Evolutionary conservation across 2,797 vertebrate species (phyloP), one percentile per base, ranked within the genome.

Genomic region (Coranthus polyacanthus): DNA sequence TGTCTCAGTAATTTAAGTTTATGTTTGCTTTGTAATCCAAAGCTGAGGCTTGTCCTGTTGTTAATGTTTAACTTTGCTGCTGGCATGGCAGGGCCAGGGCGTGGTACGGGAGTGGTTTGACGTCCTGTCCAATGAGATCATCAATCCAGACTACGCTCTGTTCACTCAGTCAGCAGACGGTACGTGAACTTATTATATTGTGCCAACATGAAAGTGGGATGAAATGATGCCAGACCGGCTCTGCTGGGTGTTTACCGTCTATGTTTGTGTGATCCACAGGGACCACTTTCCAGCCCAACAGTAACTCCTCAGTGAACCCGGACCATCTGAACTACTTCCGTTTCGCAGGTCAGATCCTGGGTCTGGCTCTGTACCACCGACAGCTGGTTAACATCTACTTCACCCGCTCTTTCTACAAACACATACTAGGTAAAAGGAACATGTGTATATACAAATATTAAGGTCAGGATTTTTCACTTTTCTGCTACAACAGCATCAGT

Each of bases 31-130:
- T n/a, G n/a, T n/a, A n/a, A n/a, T n/a, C n/a, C n/a, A n/a, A n/a
- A 4, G 8, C 26, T 29, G 6, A 47, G 17, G 29, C 8, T 1
- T n/a, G 10, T 32, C 8, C 18, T 34, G 15, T 32, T 13, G 18
- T 51, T 22, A 22, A 16, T 21, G 11, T 17, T 51, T n/a, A 2
- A 4, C 7, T 12, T 4, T 15, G 9, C 22, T 15, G 53, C 0
- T 52, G 51, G 41, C 75, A 41, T 83, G 82, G 26, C 86, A 99
- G 98, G 98, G 98, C 72, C 97, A 98, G 89, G 98, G 98, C 52
- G 98, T 99, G 82, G 98, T 99, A 32, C 94, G 98, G 75, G 98
- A 99, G 72, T 99, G 98, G 98, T 99, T 99, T 87, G 98, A 99
- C 92, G 95, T 99, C 77, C 92, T 99, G 16, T 99, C 98, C 82